Evolutionary conservation across 2,888 invertebrate species (phyloP), one percentile per base, ranked within the genome.

Genomic region (Eristalis arbustorum): DNA sequence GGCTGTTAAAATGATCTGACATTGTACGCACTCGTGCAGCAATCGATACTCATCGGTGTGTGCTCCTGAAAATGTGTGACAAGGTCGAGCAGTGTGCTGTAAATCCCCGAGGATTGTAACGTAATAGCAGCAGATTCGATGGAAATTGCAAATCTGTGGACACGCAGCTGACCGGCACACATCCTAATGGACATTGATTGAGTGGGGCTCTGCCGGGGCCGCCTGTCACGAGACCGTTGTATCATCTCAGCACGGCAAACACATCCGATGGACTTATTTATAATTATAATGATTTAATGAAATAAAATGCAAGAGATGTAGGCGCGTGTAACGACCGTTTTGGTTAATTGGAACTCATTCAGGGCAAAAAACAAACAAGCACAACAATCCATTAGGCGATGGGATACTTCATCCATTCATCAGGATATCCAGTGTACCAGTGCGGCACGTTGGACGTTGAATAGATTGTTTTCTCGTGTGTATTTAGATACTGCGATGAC

Each of bases 241-340:
- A 40, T 14, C 11, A 37, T 59, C 56, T 23, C n/a, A 28, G 1
- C 31, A 42, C 40, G 57, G 23, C 28, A 40, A 6, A n/a, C 18
- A 34, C 69, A 61, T 42, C 13, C 14, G 11, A 23, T 18, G 13
- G 42, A 62, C 18, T 25, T 18, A 62, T 62, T 72, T 72, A 62
- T 76, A 76, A 76, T 68, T 62, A 49, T 34, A 62, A 68, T 61
- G n/a, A 42, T 67, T 75, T 67, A 75, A 61, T 76, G 61, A 68
- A 57, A 61, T 67, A 13, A 67, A 61, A 18, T 31, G 59, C 18
- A 67, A 59, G 11, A 28, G 14, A 59, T 59, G 59, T 25, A 13
- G 59, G 59, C 59, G 25, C 59, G 59, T 59, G 59, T 59, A 59
- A 59, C 25, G 59, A 25, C 59, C 25, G 25, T 49, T 25, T 59